These are phyloP conservation scores for Lycopodina hypogea DNA, from an alignment of 37 sponge, comb jelly and placozoan species.

Conservation along the genomic window DNA sequence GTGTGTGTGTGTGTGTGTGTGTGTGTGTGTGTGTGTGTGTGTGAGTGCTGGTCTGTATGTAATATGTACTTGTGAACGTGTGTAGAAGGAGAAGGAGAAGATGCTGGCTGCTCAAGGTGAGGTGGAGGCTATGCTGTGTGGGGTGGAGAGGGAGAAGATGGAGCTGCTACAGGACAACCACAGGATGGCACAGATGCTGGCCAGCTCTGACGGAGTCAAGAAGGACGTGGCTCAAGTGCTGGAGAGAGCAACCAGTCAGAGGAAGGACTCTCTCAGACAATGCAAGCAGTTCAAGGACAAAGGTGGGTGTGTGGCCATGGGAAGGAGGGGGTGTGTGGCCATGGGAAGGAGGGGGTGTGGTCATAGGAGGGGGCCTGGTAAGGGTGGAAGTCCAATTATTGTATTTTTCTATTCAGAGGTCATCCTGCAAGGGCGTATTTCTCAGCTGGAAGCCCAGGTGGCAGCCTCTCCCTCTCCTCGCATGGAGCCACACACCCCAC, in stretches of 20 bases:
- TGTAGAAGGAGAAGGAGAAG: constrained; percentile 19
- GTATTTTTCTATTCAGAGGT: background rate
- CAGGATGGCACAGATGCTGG: constrained; percentile 61
- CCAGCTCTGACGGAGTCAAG: constrained; percentile 57
- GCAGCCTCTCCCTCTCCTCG: background rate
- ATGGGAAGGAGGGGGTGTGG: background rate
- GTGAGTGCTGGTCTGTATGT: too few species aligned
- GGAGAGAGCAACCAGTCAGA: constrained; percentile 61
- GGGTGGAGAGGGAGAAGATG: constrained; percentile 18
- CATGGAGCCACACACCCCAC: background rate
- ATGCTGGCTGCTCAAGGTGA: background rate
- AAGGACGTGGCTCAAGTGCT: constrained; percentile 42
- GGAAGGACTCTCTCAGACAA: constrained; percentile 44
- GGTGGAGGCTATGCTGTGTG: background rate
- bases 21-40: too few species aligned
- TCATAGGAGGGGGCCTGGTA: too few species aligned
- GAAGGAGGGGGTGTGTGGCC: background rate
- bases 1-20: too few species aligned
- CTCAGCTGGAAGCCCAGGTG: constrained; percentile 31
- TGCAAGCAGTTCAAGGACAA: constrained; percentile 37
- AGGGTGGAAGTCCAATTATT: too few species aligned
- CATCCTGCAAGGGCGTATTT: constrained; percentile 12
- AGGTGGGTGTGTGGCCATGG: constrained; percentile 14
- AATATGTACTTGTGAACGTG: background rate
- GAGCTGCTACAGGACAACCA: constrained; percentile 49